Evolutionary conservation across 1,140 invertebrate species (phyloP), one percentile per base, ranked within the genome.

Genomic region (Samia ricini): DNA sequence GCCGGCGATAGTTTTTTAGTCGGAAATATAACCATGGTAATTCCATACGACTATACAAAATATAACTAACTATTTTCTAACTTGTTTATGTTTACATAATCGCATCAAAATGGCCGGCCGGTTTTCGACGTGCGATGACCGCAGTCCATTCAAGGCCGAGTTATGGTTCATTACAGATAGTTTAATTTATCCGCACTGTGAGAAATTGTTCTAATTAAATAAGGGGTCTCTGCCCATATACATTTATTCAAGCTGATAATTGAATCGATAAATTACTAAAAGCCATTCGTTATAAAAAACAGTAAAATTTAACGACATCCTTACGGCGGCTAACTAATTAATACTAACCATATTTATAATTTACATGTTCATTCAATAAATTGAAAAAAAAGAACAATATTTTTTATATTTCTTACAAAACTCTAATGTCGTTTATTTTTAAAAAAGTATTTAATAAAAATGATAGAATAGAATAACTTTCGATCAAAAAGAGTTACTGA

Each of bases 71-170:
- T 42, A 56, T 68, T 68, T 63, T 63, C 61, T 63, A 63, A 63
- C 59, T 57, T 42, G 33, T 60, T 63, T 64, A 58, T 21, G 67
- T 73, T 76, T 76, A 73, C 64, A 66, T 73, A 69, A 76, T 69
- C 66, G 61, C 57, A 61, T 74, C 72, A 69, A 68, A 54, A 60
- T 62, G 59, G 61, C 49, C 63, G 33, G 15, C n/a, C 12, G 58
- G 73, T 75, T 83, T 82, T 79, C 76, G 77, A 71, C 74, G 80
- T 77, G 69, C 79, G 65, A 71, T 80, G 77, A 80, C 80, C 71
- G 71, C 51, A 7, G 50, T 49, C 64, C 68, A 68, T 57, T 74
- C 75, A 82, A 83, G 82, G 79, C 71, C 80, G 64, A 62, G 22
- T 62, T 60, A 60, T 52, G 59, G 59, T 56, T 61, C 69, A 78